Conservation (phyloP, 2,888 invertebrate genomes). For the Phaedon cochleariae region DNA sequence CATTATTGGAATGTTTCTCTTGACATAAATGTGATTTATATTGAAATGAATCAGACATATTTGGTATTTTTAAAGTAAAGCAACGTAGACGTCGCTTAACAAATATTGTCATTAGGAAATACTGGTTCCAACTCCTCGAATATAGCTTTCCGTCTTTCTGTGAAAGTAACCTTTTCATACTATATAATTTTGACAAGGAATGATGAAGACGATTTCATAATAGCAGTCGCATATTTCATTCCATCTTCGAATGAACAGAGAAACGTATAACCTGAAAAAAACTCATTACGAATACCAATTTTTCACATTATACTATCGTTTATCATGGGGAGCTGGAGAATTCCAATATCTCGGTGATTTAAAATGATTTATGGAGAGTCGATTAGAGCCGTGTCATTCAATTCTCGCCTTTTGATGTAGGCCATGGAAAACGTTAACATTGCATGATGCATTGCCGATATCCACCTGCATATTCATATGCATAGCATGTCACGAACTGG, state of each 20-base stretch:
- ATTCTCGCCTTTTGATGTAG: constrained; percentile 39
- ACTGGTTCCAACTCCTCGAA: neutral
- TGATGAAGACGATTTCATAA: constrained; percentile 5
- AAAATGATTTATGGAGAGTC: constrained; percentile 55
- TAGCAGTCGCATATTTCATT: constrained; percentile 14
- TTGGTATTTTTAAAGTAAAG: too few species aligned
- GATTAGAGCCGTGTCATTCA: constrained; percentile 50
- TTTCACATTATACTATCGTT: constrained; percentile 59
- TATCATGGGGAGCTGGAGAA: constrained; percentile 56
- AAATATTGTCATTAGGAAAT: neutral
- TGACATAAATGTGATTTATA: too few species aligned
- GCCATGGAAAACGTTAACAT: neutral
- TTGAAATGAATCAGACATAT: too few species aligned
- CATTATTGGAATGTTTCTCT: too few species aligned
- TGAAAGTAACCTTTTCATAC: neutral
- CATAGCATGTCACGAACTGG: neutral
- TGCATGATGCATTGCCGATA: neutral
- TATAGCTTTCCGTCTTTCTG: neutral
- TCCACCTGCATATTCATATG: neutral
- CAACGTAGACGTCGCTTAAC: too few species aligned
- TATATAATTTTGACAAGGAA: constrained; percentile 6
- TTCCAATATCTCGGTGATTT: constrained; percentile 58
- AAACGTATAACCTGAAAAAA: constrained; percentile 41
- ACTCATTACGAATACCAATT: constrained; percentile 59
- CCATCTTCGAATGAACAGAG: constrained; percentile 8